Conservation (phyloP, 2,888 invertebrate genomes). For the Phlogophora meticulosa region DNA sequence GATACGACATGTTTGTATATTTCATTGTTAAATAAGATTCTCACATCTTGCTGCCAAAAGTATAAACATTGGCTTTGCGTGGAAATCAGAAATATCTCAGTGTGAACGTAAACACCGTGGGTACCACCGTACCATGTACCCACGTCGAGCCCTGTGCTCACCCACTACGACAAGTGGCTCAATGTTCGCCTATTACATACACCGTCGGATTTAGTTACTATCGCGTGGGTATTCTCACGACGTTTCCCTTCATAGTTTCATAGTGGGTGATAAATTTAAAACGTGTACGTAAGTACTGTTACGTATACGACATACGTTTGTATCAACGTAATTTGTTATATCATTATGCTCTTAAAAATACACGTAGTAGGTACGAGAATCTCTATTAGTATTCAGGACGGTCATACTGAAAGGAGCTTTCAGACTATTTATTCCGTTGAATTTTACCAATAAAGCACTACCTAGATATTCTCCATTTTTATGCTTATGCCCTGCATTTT, state of each 20-base stretch:
- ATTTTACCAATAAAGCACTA: not conserved
- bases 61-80: constrained; percentile 39
- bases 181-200: constrained; percentile 30
- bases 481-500: constrained; percentile 2
- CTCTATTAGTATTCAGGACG: not conserved
- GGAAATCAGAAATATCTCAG: constrained; percentile 20
- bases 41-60: constrained; percentile 35
- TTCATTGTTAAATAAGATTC: constrained; percentile 30
- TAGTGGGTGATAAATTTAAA: constrained; percentile 31
- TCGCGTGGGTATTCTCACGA: constrained; percentile 46
- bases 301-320: constrained; percentile 9
- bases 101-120: constrained; percentile 22
- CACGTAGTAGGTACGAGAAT: not conserved
- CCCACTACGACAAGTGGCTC: constrained; percentile 29
- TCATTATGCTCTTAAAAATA: constrained; percentile 13
- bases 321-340: constrained; percentile 13
- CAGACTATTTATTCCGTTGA: not conserved
- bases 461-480: not conserved
- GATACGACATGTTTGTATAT: constrained; percentile 13
- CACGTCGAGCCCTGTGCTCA: constrained; percentile 23
- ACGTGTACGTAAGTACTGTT: constrained; percentile 9
- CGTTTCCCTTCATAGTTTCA: constrained; percentile 42
- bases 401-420: no score
- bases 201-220: constrained; percentile 40
- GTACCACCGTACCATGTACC: constrained; percentile 20